A percentile compares a stretch with the other conserved stretches of the same genome.
Conservation (phyloP, 2,797 vertebrate genomes). For the Hippopotamyrus pictus region DNA sequence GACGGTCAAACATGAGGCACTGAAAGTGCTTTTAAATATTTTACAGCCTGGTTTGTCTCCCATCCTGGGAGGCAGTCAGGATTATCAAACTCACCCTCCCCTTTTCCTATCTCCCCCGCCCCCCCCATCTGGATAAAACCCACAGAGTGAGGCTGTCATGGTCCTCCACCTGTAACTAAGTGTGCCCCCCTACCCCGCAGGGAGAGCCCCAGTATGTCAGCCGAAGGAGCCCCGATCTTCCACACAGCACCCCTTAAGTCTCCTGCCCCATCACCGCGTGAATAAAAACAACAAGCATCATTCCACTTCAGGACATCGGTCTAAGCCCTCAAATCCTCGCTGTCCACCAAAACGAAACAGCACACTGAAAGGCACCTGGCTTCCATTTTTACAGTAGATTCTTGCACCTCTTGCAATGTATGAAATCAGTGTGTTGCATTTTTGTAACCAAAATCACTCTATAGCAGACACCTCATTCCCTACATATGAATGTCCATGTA, state of each 20-base stretch:
- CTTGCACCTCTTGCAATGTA: neutral
- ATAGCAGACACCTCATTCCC: neutral
- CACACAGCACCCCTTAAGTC: neutral
- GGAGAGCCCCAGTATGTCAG: neutral
- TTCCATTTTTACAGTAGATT: neutral
- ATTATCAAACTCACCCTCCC: neutral
- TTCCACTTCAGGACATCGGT: neutral
- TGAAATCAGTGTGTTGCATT: neutral
- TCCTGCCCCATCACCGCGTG: neutral
- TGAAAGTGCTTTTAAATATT: constrained; percentile 3
- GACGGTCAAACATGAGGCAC: neutral
- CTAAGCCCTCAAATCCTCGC: neutral
- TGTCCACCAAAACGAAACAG: neutral
- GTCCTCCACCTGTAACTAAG: neutral
- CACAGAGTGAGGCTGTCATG: neutral
- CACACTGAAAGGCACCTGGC: neutral
- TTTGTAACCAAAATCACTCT: neutral
- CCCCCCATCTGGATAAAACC: neutral
- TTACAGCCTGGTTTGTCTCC: neutral
- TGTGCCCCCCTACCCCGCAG: neutral
- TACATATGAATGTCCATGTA: neutral
- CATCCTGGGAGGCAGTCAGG: neutral
- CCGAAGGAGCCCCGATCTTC: neutral
- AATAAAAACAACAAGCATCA: neutral
- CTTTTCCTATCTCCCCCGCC: neutral